Conservation (phyloP, 2,113 vertebrate genomes). For the Tylochromis polylepis region DNA sequence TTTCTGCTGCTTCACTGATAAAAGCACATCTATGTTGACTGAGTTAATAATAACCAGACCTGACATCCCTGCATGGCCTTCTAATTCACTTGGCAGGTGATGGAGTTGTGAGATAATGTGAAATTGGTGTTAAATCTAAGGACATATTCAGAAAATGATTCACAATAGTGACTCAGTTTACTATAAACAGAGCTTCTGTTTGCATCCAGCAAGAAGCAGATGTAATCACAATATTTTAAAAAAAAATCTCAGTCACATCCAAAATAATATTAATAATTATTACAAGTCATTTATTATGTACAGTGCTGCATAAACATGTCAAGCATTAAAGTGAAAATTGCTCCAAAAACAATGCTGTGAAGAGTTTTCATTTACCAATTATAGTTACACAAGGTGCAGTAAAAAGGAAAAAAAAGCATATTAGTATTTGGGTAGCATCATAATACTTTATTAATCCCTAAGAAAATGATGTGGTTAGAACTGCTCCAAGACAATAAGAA, state of each 20-base stretch:
- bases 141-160: too few relatives aligned
- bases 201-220: background rate
- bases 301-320: background rate
- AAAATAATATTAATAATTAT: background rate
- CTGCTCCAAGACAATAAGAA: background rate
- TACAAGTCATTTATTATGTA: background rate
- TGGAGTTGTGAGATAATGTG: background rate
- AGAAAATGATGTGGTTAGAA: background rate
- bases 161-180: background rate
- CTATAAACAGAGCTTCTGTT: background rate
- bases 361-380: background rate
- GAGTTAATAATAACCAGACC: background rate
- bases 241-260: background rate
- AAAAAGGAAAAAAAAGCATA: background rate
- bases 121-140: background rate
- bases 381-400: background rate
- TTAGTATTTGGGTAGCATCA: background rate
- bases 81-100: background rate
- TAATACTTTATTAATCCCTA: background rate
- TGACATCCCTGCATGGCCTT: background rate
- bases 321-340: background rate
- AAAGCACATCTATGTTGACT: background rate
- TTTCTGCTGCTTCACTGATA: background rate
- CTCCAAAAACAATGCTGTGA: background rate
- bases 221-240: background rate